Evolutionary conservation across 2,113 vertebrate species (phyloP).

Genomic region (Coptodon rendalli): DNA sequence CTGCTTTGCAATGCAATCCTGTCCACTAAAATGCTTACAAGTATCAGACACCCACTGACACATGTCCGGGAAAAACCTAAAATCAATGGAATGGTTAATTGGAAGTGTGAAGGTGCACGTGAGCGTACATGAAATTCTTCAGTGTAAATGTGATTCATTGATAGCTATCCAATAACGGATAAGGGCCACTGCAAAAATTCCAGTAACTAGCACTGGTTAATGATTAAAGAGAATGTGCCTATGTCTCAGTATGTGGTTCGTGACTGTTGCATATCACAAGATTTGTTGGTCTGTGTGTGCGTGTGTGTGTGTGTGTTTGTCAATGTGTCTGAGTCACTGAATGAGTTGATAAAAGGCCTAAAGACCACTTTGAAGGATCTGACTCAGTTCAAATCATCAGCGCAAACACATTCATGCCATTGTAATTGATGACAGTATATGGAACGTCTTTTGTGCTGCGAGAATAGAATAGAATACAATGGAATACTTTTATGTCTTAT

Average conservation of each 20-base stretch:
- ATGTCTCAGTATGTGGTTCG: not conserved
- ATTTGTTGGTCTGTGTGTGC: not conserved
- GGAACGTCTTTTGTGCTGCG: not conserved
- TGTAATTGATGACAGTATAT: constrained; percentile 41
- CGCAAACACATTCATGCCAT: constrained; percentile 29
- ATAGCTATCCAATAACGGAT: constrained; percentile 3
- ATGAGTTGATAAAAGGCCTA: constrained; percentile 24
- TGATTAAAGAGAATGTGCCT: not conserved
- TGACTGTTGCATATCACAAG: not conserved
- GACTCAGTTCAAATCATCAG: constrained; percentile 21
- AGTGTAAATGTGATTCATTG: constrained; percentile 1
- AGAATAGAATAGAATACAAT: not conserved
- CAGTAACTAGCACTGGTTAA: not conserved
- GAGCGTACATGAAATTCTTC: not conserved
- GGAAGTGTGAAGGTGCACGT: not conserved
- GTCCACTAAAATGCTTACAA: constrained; percentile 46
- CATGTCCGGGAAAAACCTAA: constrained; percentile 10
- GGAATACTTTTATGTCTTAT: not conserved
- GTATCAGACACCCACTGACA: constrained; percentile 31
- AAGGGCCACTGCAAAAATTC: not conserved
- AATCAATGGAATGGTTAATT: constrained; percentile 62
- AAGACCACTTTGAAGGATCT: constrained; percentile 41
- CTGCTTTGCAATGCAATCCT: constrained; percentile 38
- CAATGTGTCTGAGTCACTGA: not conserved
- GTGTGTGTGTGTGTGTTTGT: not conserved